Evolutionary conservation across 2,113 vertebrate genomes (phyloP).

Genomic region (Solenodon paradoxus): DNA sequence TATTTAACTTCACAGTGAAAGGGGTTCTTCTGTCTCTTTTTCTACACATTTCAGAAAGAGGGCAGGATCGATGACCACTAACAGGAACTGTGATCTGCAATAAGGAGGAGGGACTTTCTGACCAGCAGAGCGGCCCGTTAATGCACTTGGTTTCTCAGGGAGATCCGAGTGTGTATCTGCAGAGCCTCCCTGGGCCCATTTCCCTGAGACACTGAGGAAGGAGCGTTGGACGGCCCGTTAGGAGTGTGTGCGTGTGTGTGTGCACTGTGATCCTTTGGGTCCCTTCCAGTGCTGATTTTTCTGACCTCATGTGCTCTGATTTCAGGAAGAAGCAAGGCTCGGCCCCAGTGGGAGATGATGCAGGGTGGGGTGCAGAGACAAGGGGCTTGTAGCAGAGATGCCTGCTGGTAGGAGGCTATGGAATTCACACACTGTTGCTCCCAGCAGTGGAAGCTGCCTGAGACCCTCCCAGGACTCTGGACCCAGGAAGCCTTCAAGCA

Average conservation of each 20-base stretch:
- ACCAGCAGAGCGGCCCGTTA: neutral
- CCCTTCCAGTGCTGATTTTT: neutral
- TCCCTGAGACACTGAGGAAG: neutral
- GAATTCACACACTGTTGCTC: neutral
- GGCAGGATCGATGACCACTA: conserved; percentile 62
- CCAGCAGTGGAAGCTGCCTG: neutral
- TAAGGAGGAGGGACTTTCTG: neutral
- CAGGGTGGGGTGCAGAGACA: neutral
- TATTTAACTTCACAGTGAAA: conserved; percentile 68
- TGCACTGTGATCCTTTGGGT: neutral
- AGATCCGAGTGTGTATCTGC: neutral
- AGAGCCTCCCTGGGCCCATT: neutral
- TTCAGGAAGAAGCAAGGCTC: conserved; percentile 20
- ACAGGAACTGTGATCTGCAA: conserved; percentile 37
- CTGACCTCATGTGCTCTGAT: neutral
- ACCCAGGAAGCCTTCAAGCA: neutral
- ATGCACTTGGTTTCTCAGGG: neutral
- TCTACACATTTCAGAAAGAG: conserved; percentile 28
- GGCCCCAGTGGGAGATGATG: neutral
- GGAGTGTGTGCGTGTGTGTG: neutral
- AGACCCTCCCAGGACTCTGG: neutral
- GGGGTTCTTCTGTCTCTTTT: conserved; percentile 44
- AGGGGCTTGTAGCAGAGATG: neutral
- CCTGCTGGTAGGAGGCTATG: neutral
- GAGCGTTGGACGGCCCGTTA: neutral